Evolutionary conservation across 2,113 vertebrate species (phyloP).

Genomic region (Caranx melampygus): DNA sequence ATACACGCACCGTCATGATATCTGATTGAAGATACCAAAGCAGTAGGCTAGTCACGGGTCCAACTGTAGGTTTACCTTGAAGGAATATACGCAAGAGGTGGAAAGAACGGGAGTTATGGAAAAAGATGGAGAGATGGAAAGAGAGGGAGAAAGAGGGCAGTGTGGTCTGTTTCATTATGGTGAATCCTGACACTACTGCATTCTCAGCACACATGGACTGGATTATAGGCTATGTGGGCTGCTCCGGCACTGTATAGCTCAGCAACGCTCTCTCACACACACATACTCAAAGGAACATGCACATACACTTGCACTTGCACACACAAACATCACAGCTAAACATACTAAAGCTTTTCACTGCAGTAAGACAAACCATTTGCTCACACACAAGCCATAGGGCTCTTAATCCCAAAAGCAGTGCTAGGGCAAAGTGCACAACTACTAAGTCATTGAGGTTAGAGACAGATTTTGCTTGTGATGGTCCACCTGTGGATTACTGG

Average conservation of each 20-base stretch:
- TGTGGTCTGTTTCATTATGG: conserved; percentile 82
- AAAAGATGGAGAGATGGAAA: conserved; percentile 76
- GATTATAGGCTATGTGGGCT: conserved; percentile 80
- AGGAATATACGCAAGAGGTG: conserved; percentile 63
- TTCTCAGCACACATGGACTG: conserved; percentile 83
- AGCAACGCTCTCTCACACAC: conserved; percentile 56
- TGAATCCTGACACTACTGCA: conserved; percentile 83
- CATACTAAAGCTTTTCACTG: conserved; percentile 43
- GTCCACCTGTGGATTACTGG: conserved; percentile 80
- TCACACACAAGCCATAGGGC: conserved; percentile 53
- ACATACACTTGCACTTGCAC: conserved; percentile 29
- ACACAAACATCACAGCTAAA: conserved; percentile 59
- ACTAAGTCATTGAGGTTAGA: conserved; percentile 73
- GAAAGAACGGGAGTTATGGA: conserved; percentile 65
- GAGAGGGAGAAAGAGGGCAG: conserved; percentile 75
- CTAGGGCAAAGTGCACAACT: conserved; percentile 62
- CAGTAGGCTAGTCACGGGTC: conserved; percentile 44
- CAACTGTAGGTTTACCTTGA: conserved; percentile 62
- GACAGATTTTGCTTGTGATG: conserved; percentile 73
- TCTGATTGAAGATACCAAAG: conserved; percentile 72
- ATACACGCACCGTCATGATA: conserved; percentile 39
- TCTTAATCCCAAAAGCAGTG: conserved; percentile 69
- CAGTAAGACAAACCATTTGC: conserved; percentile 68
- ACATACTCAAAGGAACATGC: conserved; percentile 16
- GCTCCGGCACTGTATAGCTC: conserved; percentile 70